These are phyloP conservation scores for Boloria selene DNA, from an alignment of 2,888 invertebrate genomes.

Conservation along the genomic window DNA sequence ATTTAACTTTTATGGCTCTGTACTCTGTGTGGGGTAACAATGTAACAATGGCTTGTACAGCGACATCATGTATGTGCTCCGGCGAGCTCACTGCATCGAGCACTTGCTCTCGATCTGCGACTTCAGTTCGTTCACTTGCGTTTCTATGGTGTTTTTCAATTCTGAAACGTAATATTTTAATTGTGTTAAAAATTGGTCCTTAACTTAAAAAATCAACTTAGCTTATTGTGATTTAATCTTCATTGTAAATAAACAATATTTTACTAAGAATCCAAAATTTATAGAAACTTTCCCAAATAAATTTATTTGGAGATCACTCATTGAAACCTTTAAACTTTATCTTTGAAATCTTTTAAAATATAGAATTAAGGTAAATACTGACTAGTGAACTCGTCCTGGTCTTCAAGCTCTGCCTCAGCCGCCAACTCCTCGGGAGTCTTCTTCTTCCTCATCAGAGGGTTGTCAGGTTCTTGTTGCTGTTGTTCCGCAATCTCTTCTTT, in stretches of 20 bases:
- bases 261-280: too few species aligned
- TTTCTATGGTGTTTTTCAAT: slow-evolving; percentile 98
- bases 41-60: slow-evolving; percentile 74
- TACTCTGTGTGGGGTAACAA: slow-evolving; percentile 59
- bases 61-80: slow-evolving; percentile 76
- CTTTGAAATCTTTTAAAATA: not conserved
- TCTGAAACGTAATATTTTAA: slow-evolving; percentile 84
- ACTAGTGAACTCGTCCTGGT: slow-evolving; percentile 98
- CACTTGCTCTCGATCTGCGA: slow-evolving; percentile 98
- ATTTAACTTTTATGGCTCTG: slow-evolving; percentile 35
- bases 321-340: not conserved
- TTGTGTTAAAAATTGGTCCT: not conserved
- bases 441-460: slow-evolving; percentile 98
- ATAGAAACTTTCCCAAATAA: too few species aligned
- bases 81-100: slow-evolving; percentile 92
- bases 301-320: not conserved
- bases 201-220: too few species aligned
- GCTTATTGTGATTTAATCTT: too few species aligned
- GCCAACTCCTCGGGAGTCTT: slow-evolving; percentile 99
- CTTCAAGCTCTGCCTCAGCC: slow-evolving; percentile 96
- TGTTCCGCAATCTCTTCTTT: slow-evolving; percentile 95
- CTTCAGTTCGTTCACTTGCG: slow-evolving; percentile 98
- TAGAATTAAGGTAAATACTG: slow-evolving; percentile 53
- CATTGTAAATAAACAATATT: too few species aligned
- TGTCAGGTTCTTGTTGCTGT: slow-evolving; percentile 92